Base-by-base conservation (phyloP, 2,888 invertebrate species). In the Lamproptera curius region DNA sequence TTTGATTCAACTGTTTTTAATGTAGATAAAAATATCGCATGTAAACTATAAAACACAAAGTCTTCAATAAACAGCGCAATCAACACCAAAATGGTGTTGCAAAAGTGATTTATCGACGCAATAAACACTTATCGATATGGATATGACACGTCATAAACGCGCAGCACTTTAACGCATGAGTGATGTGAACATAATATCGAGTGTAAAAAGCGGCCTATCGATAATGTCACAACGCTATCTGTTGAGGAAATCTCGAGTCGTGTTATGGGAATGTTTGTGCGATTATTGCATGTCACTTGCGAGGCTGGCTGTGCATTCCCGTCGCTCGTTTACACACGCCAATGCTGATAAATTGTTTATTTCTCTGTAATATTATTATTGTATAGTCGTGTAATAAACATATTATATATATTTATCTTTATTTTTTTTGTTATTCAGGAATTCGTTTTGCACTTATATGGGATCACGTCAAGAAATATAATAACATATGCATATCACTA, bases 271-370 rank as follows among this genome's bases (percentile, higher is more conserved):
- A 43, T 43, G 42, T 39, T 44, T 37, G 16, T 42, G 33, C 39
- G 38, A 16, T 34, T 38, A 38, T 42, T 42, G 42, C 34, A 38
- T 20, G 42, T 14, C 36, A 16, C n/a, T 15, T 41, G 2, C 11
- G 14, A 14, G 23, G 8, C 28, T 11, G 1, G 35, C 15, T 15
- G 31, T 26, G 34, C 48, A 43, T 48, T 48, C 48, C 42, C 38
- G 48, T 17, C 26, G 38, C 34, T 16, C 48, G 42, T 48, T 48
- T 48, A 48, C 48, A 43, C 48, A 34, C 39, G 16, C 48, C 34
- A 14, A 36, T 31, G 14, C 16, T 39, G 39, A 48, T 48, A 48
- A 48, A 47, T 47, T 47, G 42, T 47, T 47, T 47, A 47, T 47
- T 42, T 42, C 42, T 11, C 20, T 37, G 35, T 35, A 13, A 37